Base-by-base conservation (phyloP, 1,140 invertebrate species). In the Agraylea sexmaculata region DNA sequence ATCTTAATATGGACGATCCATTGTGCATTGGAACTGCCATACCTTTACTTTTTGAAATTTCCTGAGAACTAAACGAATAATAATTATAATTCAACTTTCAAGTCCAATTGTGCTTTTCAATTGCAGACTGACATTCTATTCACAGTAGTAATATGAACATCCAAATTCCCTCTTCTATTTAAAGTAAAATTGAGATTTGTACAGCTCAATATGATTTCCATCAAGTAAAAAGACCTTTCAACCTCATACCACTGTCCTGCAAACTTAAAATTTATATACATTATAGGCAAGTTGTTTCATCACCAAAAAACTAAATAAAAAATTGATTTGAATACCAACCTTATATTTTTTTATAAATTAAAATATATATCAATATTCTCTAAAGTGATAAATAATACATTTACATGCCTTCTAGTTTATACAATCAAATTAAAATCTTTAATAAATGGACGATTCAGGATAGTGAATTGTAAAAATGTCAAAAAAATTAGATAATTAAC, bases 191-290 rank as follows among this genome's bases (percentile, higher is more conserved):
- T 65, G 31, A 82, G 57, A 34, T 69, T 67, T 0, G 74, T 77
- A 54, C 78, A 81, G 43, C 72, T 75, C 7, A 71, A 62, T 3
- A 71, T 56, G n/a, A 80, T 59, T 59, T 81, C 77, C 43, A 77
- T 69, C 25, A 80, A 52, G 50, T 80, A 78, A 56, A 80, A 80
- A 0, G 77, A 77, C 32, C 77, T 61, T 53, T 81, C 78, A 17
- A 81, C 70, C 60, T 81, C 78, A 53, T 70, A 79, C 78, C 78
- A 81, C 33, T 70, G 68, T 16, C 78, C 78, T 40, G 69, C 56
- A 54, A 80, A 75, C 78, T 81, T 51, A 30, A 59, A 59, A 50
- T 16, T 19, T n/a, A n/a, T n/a, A n/a, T n/a, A n/a, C n/a, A n/a
- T n/a, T n/a, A n/a, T n/a, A n/a, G n/a, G n/a, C n/a, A n/a, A n/a